phyloP scores from a whole-genome alignment of 2,888 invertebrate genomes.

The Cephus runcator region DNA sequence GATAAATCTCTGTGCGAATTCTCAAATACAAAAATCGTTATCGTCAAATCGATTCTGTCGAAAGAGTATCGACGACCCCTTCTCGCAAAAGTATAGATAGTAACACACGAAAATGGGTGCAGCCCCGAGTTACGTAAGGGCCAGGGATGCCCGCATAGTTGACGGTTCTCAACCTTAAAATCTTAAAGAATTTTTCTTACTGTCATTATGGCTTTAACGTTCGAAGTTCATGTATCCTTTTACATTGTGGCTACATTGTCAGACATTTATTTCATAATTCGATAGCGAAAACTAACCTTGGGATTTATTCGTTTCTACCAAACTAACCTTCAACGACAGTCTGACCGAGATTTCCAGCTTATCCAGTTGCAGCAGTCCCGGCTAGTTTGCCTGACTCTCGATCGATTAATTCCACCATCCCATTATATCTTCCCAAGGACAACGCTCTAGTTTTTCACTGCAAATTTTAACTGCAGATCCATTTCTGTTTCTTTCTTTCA shows the following conservation, averaged over 20 bases:
- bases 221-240: background rate
- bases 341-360: background rate
- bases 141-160: background rate
- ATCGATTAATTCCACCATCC: background rate
- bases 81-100: constrained; percentile 12
- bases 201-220: background rate
- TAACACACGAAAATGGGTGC: constrained; percentile 30
- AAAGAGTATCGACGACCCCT: constrained; percentile 26
- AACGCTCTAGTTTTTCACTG: background rate
- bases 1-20: background rate
- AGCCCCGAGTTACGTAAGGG: constrained; percentile 30
- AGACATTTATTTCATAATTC: background rate
- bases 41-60: constrained; percentile 11
- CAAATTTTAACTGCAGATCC: background rate
- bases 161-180: background rate
- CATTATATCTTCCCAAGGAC: background rate
- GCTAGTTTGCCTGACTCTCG: background rate
- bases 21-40: background rate
- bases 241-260: background rate
- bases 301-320: background rate
- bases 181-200: background rate
- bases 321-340: background rate
- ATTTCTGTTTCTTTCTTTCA: background rate
- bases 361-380: background rate
- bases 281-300: background rate